phyloP scores from a whole-genome alignment of 2,797 vertebrate genomes.

The Arctocebus calabarensis region DNA sequence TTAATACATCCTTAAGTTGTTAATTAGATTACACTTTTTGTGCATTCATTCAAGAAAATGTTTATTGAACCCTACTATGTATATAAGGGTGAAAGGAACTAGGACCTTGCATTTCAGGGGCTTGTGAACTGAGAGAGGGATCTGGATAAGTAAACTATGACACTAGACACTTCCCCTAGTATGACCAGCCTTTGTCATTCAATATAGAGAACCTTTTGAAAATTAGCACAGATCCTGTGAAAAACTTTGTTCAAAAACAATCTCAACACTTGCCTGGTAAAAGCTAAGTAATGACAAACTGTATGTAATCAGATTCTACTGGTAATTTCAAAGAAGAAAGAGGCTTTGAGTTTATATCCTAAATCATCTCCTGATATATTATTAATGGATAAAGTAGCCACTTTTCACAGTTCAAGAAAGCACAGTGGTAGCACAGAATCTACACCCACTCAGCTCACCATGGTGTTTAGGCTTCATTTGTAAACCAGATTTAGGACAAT shows the following conservation, averaged over 20 bases:
- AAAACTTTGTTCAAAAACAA: background rate
- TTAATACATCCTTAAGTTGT: background rate
- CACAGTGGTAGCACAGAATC: background rate
- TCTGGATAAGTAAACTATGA: background rate
- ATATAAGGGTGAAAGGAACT: background rate
- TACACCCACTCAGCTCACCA: background rate
- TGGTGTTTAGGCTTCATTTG: slow-evolving; percentile 2
- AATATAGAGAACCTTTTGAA: background rate
- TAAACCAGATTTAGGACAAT: background rate
- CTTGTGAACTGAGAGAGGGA: background rate
- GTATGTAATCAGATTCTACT: background rate
- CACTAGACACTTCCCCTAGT: background rate
- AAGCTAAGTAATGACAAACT: background rate
- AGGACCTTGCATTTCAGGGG: background rate
- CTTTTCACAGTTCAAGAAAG: background rate
- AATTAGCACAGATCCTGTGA: background rate
- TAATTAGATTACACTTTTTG: background rate
- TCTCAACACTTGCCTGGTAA: background rate
- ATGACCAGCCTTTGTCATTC: background rate
- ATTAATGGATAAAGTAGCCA: background rate
- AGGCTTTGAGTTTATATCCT: background rate
- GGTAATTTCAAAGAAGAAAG: background rate
- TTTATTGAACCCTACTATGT: background rate
- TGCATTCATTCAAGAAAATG: background rate
- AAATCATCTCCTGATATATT: background rate